These are phyloP conservation scores for Zophobas atratus DNA, from an alignment of 1,140 invertebrate species.

Conservation along the genomic window DNA sequence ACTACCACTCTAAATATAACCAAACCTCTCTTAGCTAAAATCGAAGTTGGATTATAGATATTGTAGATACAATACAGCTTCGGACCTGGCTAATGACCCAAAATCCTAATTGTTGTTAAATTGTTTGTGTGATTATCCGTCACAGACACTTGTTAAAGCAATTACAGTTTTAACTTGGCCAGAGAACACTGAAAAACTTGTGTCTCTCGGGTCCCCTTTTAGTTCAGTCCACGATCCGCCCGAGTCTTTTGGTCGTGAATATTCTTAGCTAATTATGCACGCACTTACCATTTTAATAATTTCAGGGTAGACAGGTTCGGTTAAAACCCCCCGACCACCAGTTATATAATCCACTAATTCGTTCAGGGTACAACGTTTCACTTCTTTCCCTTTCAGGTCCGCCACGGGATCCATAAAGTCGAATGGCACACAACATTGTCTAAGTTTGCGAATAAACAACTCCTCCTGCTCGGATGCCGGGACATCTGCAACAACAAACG, in stretches of 20 bases:
- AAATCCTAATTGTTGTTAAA: too few species aligned
- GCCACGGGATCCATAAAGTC: constrained; percentile 99
- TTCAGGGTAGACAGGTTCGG: constrained; percentile 97
- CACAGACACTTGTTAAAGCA: too few species aligned
- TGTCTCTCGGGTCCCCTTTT: too few species aligned
- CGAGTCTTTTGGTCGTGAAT: neutral
- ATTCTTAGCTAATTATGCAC: neutral
- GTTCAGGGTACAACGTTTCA: constrained; percentile 97
- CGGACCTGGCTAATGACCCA: too few species aligned
- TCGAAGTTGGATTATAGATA: too few species aligned
- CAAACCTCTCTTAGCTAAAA: too few species aligned
- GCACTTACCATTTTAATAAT: constrained; percentile 93
- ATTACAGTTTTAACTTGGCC: too few species aligned
- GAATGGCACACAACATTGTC: constrained; percentile 98
- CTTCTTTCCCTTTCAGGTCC: constrained; percentile 99
- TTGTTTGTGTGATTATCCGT: too few species aligned
- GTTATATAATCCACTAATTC: constrained; percentile 99
- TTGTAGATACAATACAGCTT: too few species aligned
- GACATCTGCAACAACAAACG: constrained; percentile 83
- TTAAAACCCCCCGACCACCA: constrained; percentile 93
- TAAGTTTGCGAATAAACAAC: constrained; percentile 96
- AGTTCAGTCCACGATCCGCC: too few species aligned
- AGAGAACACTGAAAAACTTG: too few species aligned
- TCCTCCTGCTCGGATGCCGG: constrained; percentile 95
- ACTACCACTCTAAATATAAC: too few species aligned